phyloP scores from a whole-genome alignment of 2,888 invertebrate species.

The Euphydryas editha region DNA sequence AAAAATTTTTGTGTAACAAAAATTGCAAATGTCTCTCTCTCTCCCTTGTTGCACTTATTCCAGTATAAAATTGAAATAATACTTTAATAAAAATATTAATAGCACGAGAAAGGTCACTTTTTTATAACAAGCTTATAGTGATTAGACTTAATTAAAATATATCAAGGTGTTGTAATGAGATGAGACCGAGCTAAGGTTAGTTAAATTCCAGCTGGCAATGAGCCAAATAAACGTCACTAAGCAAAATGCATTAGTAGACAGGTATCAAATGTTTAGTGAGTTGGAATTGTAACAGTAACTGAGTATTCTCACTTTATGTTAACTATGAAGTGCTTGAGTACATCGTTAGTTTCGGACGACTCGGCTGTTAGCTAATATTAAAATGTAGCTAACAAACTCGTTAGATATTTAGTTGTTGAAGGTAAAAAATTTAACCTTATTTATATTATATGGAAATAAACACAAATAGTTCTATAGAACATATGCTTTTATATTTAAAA shows the following conservation, averaged over 20 bases:
- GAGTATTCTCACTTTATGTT: conserved; percentile 7
- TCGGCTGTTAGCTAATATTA: conserved; percentile 16
- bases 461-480: too few species aligned
- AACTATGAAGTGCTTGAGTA: conserved; percentile 15
- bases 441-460: too few species aligned
- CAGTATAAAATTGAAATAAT: too few species aligned
- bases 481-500: too few species aligned
- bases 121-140: too few species aligned
- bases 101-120: too few species aligned
- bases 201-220: background rate
- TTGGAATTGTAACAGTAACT: background rate
- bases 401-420: conserved; percentile 1
- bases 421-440: background rate
- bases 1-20: too few species aligned
- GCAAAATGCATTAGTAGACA: conserved; percentile 1
- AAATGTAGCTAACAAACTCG: conserved; percentile 7
- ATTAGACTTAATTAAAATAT: too few species aligned
- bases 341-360: conserved; percentile 12
- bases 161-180: too few species aligned
- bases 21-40: too few species aligned
- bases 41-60: too few species aligned
- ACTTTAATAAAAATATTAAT: too few species aligned
- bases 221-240: background rate
- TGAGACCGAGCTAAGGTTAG: background rate
- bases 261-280: conserved; percentile 7